Evolutionary conservation across 2,888 invertebrate species (phyloP).

Genomic region (Cosmia pyralina): DNA sequence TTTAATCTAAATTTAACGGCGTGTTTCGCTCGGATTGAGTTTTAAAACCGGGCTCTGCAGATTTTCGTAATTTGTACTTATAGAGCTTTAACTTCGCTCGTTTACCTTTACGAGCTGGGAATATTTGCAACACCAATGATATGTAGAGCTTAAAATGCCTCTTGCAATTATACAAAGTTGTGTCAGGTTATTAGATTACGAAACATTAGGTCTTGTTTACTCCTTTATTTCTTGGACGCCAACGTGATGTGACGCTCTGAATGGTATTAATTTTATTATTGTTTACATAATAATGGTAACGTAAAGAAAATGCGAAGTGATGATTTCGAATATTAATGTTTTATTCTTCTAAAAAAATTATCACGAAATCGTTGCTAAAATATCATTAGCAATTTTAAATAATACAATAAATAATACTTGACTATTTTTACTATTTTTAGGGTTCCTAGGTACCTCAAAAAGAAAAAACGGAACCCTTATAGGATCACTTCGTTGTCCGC

Average conservation of each 20-base stretch:
- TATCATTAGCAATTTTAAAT: neutral
- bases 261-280: neutral
- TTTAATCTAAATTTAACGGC: conserved; percentile 53
- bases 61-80: conserved; percentile 50
- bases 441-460: no score
- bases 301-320: neutral
- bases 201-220: conserved; percentile 10
- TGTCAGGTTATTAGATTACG: conserved; percentile 12
- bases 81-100: conserved; percentile 38
- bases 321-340: neutral
- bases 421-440: no score
- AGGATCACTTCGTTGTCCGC: no score
- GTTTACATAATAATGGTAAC: neutral
- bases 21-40: conserved; percentile 36
- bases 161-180: conserved; percentile 43
- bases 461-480: no score
- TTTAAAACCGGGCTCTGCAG: conserved; percentile 36
- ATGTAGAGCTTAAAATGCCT: conserved; percentile 44
- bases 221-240: neutral
- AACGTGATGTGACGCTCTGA: neutral
- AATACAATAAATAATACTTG: neutral
- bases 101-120: conserved; percentile 44
- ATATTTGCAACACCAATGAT: conserved; percentile 58
- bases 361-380: no score
- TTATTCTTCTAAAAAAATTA: neutral